Evolutionary conservation across 2,888 invertebrate species (phyloP).

Genomic region (Synergus umbraculus): DNA sequence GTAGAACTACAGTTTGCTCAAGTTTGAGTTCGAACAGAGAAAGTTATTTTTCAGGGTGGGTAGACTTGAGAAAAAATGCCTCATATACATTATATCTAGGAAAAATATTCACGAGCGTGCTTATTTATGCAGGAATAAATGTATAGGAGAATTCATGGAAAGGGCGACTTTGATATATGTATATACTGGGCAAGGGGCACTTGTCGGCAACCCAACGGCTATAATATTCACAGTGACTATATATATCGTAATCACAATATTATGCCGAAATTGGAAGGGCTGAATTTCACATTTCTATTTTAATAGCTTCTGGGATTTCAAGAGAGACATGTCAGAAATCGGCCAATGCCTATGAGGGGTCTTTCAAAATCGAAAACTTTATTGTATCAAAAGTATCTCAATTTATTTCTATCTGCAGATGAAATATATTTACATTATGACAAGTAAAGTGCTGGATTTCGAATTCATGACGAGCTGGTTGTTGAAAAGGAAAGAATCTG

Average conservation of each 20-base stretch:
- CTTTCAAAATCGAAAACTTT: constrained; percentile 50
- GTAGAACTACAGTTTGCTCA: too few species aligned
- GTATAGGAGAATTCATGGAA: constrained; percentile 63
- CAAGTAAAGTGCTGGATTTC: not conserved
- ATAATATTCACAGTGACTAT: constrained; percentile 47
- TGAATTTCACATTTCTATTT: constrained; percentile 74
- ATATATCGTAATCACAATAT: constrained; percentile 76
- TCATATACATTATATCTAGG: constrained; percentile 64
- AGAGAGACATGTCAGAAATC: constrained; percentile 62
- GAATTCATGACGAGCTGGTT: not conserved
- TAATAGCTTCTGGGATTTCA: constrained; percentile 74
- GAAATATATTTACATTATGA: not conserved
- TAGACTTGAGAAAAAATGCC: too few species aligned
- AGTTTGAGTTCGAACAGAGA: too few species aligned
- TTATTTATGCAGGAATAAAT: constrained; percentile 74
- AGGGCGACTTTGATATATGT: constrained; percentile 67
- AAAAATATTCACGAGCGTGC: constrained; percentile 65
- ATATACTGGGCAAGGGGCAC: constrained; percentile 64
- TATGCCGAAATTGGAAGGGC: constrained; percentile 74
- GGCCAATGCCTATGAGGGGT: constrained; percentile 50
- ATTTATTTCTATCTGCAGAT: not conserved
- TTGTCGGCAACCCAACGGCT: constrained; percentile 51
- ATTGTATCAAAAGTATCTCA: not conserved
- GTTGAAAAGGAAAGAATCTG: not conserved
- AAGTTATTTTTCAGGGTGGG: too few species aligned